Percentiles rank a stretch among this genome's conserved stretches.
phyloP scores from a whole-genome alignment of 2,888 invertebrate genomes.

The Sphecodes monilicornis region DNA sequence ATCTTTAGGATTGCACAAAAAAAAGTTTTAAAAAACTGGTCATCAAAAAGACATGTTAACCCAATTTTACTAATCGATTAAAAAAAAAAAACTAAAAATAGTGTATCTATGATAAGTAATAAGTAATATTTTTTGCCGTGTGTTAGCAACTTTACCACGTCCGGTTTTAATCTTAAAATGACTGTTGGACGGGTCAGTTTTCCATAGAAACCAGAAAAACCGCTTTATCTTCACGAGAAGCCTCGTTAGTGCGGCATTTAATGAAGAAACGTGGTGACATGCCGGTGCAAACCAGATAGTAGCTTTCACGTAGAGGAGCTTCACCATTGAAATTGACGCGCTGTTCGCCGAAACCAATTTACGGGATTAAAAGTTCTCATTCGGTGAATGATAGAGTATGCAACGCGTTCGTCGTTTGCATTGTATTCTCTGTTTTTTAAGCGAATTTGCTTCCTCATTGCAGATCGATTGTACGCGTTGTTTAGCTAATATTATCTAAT shows the following conservation, averaged over 20 bases:
- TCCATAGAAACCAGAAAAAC: conserved; percentile 29
- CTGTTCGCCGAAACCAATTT: conserved; percentile 52
- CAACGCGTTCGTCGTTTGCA: background rate
- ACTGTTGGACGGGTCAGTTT: background rate
- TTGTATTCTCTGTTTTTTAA: background rate
- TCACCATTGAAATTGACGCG: conserved; percentile 32
- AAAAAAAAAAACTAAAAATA: background rate
- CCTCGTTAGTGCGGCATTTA: conserved; percentile 26
- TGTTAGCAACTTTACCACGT: background rate
- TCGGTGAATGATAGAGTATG: background rate
- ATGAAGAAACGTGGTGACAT: conserved; percentile 43
- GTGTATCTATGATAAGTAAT: background rate
- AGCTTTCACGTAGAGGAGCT: conserved; percentile 26
- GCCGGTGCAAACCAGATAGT: conserved; percentile 1
- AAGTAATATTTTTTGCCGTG: too few relatives aligned
- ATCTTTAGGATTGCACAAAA: too few relatives aligned
- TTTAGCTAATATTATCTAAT: background rate
- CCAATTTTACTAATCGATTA: background rate
- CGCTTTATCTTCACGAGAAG: conserved; percentile 18
- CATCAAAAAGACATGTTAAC: too few relatives aligned
- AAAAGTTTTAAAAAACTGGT: too few relatives aligned
- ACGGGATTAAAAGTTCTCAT: conserved; percentile 60
- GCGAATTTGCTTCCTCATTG: background rate
- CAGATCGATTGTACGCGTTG: background rate
- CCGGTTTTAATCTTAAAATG: background rate